Evolutionary conservation across 1,140 invertebrate species (phyloP).

Genomic region (Dreissena polymorpha): DNA sequence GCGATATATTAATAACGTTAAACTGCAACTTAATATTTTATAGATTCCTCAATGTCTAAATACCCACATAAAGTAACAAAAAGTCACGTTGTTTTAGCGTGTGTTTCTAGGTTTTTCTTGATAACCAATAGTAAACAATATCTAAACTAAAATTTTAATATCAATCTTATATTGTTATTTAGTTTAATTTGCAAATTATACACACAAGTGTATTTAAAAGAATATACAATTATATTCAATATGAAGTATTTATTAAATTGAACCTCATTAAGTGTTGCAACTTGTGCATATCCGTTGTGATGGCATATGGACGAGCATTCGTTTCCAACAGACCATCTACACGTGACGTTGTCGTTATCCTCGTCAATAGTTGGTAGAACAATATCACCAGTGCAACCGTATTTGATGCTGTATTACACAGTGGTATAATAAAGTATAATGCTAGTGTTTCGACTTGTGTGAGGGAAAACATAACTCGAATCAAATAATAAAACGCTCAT

Average conservation of each 20-base stretch:
- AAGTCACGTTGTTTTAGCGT: not conserved
- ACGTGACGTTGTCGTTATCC: slow-evolving; percentile 9
- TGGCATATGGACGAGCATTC: slow-evolving; percentile 17
- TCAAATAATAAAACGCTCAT: not conserved
- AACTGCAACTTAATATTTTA: not conserved
- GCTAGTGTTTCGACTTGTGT: not conserved
- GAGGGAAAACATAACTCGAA: not conserved
- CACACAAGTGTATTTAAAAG: no score
- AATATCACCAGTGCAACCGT: slow-evolving; percentile 3
- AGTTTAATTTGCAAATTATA: no score
- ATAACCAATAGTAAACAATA: not conserved
- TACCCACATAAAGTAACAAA: not conserved
- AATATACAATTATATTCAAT: not conserved
- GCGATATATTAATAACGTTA: not conserved
- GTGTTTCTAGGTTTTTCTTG: not conserved
- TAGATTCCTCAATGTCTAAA: not conserved
- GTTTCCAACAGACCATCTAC: slow-evolving; percentile 17
- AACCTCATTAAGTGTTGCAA: slow-evolving; percentile 6
- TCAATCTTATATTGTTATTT: not conserved
- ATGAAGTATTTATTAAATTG: not conserved
- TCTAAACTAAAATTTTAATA: not conserved
- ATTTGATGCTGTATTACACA: slow-evolving; percentile 15
- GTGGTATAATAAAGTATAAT: not conserved
- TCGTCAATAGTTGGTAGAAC: slow-evolving; percentile 1
- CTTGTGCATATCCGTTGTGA: not conserved